Evolutionary conservation across 2,888 invertebrate species (phyloP).

Genomic region (Drosophila histrio): DNA sequence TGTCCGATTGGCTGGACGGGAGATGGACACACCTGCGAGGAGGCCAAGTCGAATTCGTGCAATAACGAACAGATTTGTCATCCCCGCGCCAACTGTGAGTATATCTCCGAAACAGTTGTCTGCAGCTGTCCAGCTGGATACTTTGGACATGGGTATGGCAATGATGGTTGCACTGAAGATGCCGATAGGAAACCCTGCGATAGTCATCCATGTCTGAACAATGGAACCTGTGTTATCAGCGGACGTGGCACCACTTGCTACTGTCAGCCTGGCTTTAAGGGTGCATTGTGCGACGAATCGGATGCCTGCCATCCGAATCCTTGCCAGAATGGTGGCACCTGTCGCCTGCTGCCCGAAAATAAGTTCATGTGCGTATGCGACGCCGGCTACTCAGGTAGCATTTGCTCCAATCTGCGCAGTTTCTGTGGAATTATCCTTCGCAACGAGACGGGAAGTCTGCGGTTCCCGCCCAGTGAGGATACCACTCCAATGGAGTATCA

Average conservation of each 20-base stretch:
- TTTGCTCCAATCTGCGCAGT: slow-evolving; percentile 86
- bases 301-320: slow-evolving; percentile 90
- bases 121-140: slow-evolving; percentile 93
- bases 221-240: slow-evolving; percentile 82
- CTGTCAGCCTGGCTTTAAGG: slow-evolving; percentile 83
- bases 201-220: slow-evolving; percentile 87
- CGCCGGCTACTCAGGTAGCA: slow-evolving; percentile 87
- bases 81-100: slow-evolving; percentile 91
- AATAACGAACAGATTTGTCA: slow-evolving; percentile 88
- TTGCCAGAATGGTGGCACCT: slow-evolving; percentile 93
- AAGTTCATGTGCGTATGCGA: slow-evolving; percentile 88
- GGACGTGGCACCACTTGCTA: slow-evolving; percentile 75
- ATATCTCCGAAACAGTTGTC: slow-evolving; percentile 87
- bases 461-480: slow-evolving; percentile 86
- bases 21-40: slow-evolving; percentile 90
- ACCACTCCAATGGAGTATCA: slow-evolving; percentile 83
- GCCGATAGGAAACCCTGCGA: slow-evolving; percentile 84
- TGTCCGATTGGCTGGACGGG: slow-evolving; percentile 96
- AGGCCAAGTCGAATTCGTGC: slow-evolving; percentile 72
- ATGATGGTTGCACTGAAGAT: slow-evolving; percentile 88
- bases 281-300: slow-evolving; percentile 86
- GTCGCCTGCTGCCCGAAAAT: slow-evolving; percentile 81
- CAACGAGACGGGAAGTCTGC: slow-evolving; percentile 86
- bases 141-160: slow-evolving; percentile 92
- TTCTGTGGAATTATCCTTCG: slow-evolving; percentile 87